Evolutionary conservation across 2,797 vertebrate species (phyloP).

Genomic region (Sebastes dallii): DNA sequence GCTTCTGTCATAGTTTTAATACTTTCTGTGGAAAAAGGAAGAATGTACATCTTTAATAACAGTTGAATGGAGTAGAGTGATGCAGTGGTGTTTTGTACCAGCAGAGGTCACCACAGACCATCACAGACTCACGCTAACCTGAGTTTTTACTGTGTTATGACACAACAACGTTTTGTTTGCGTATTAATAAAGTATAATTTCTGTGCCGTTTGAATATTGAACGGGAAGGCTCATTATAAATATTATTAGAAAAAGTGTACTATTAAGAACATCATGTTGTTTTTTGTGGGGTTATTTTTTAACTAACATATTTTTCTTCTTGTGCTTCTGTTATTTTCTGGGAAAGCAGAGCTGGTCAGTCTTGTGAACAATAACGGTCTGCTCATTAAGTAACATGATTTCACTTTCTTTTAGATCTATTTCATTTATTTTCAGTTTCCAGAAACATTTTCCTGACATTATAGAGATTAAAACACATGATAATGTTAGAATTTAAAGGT

Average conservation of each 20-base stretch:
- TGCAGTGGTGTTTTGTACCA: constrained; percentile 27
- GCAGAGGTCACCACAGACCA: constrained; percentile 51
- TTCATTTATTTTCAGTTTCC: background rate
- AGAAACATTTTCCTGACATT: background rate
- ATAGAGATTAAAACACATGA: background rate
- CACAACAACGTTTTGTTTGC: background rate
- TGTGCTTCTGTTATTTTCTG: background rate
- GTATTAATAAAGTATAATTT: background rate
- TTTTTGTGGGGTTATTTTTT: background rate
- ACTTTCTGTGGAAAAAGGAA: background rate
- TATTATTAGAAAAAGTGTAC: background rate
- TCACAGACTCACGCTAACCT: background rate
- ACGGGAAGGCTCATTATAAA: background rate
- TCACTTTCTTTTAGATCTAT: background rate
- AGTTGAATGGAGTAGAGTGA: background rate
- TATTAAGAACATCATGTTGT: background rate
- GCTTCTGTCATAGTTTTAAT: background rate
- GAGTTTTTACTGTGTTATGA: background rate
- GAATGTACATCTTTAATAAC: background rate
- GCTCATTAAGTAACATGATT: background rate
- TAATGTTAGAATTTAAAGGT: too few species aligned
- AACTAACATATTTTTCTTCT: background rate
- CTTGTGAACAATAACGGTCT: background rate
- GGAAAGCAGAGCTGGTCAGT: background rate
- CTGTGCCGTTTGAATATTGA: background rate